These are phyloP conservation scores for Erpobdella octoculata DNA, from an alignment of 2,888 invertebrate species.

Conservation along the genomic window DNA sequence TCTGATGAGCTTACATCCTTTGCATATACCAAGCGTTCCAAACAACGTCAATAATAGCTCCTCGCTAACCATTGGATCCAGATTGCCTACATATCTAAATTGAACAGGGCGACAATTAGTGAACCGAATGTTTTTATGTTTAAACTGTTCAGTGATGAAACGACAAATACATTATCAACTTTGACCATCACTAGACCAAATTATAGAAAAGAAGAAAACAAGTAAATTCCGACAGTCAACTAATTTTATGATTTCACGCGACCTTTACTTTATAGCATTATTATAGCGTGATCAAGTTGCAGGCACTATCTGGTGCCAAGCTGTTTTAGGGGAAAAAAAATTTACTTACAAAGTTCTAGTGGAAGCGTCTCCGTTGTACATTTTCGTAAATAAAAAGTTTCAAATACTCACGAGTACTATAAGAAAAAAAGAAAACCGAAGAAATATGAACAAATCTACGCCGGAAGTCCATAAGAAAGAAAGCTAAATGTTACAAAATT, in stretches of 20 bases:
- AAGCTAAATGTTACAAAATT: constrained; percentile 8
- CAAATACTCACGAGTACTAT: constrained; percentile 25
- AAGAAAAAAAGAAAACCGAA: constrained; percentile 27
- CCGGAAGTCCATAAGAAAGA: constrained; percentile 21
- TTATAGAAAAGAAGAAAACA: no score
- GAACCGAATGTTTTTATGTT: no score
- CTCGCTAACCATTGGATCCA: constrained; percentile 86
- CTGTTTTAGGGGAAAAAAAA: constrained; percentile 11
- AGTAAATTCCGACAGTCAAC: no score
- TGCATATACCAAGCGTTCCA: constrained; percentile 91
- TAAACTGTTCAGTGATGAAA: no score
- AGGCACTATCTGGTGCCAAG: neutral
- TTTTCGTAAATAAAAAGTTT: constrained; percentile 23
- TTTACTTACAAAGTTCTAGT: constrained; percentile 27
- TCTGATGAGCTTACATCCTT: constrained; percentile 96
- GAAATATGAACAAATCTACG: constrained; percentile 25
- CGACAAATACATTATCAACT: no score
- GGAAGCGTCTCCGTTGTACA: constrained; percentile 28
- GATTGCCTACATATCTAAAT: constrained; percentile 84
- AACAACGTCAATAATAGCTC: constrained; percentile 88
- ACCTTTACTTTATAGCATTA: no score
- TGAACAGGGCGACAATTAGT: no score
- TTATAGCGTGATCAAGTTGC: constrained; percentile 17
- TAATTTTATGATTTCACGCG: constrained; percentile 5
- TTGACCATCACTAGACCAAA: no score